phyloP scores from a whole-genome alignment of 2,888 invertebrate species.

The Pycnomerus fuliginosus region DNA sequence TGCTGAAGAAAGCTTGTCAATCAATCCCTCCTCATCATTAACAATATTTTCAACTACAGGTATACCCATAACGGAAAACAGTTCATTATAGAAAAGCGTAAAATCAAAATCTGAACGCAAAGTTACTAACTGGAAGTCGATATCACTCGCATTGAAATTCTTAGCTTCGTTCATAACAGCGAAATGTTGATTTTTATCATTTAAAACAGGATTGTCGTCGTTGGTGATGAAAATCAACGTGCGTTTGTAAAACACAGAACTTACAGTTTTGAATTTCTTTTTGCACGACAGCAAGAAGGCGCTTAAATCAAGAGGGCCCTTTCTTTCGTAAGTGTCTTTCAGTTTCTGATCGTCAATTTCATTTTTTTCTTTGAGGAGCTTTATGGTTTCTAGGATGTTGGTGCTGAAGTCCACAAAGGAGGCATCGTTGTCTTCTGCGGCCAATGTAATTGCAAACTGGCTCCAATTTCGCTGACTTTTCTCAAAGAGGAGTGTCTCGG shows the following conservation, averaged over 20 bases:
- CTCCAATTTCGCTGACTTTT: constrained; percentile 32
- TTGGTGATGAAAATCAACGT: constrained; percentile 40
- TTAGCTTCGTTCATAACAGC: constrained; percentile 41
- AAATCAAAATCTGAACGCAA: constrained; percentile 36
- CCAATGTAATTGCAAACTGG: constrained; percentile 37
- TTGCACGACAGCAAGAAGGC: constrained; percentile 38
- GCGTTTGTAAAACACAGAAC: constrained; percentile 32
- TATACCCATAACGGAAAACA: constrained; percentile 31
- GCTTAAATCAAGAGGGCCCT: constrained; percentile 34
- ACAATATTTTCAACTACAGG: constrained; percentile 30
- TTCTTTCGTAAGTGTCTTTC: constrained; percentile 30
- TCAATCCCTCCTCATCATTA: constrained; percentile 35
- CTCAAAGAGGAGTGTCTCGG: constrained; percentile 36
- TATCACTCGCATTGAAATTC: constrained; percentile 35
- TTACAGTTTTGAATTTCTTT: constrained; percentile 37
- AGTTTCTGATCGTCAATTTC: constrained; percentile 30
- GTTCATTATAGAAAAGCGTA: constrained; percentile 40
- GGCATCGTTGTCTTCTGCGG: constrained; percentile 32
- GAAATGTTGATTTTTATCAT: constrained; percentile 35
- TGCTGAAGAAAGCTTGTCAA: constrained; percentile 30
- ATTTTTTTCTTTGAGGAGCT: constrained; percentile 32
- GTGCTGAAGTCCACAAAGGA: constrained; percentile 32
- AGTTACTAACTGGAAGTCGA: constrained; percentile 36
- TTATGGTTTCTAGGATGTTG: constrained; percentile 34
- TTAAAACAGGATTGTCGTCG: constrained; percentile 38